Percentiles rank a stretch among this genome's conserved stretches.
phyloP scores from a whole-genome alignment of 2,888 invertebrate genomes.

The Bembecia ichneumoniformis region DNA sequence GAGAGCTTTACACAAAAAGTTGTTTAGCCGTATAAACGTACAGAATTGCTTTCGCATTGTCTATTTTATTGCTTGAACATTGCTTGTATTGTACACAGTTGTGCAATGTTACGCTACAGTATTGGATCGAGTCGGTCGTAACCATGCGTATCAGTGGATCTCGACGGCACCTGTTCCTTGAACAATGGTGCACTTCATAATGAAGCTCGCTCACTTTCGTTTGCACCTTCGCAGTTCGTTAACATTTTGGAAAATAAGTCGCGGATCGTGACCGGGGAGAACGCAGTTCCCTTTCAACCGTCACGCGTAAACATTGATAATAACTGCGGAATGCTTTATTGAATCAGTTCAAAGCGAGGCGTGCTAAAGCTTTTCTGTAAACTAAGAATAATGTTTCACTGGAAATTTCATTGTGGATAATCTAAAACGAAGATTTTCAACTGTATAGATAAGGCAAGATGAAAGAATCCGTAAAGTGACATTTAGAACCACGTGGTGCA shows the following conservation, averaged over 20 bases:
- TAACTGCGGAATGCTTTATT: neutral
- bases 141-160: conserved; percentile 21
- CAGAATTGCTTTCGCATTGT: too few relatives aligned
- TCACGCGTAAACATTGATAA: conserved; percentile 31
- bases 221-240: conserved; percentile 40
- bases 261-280: conserved; percentile 52
- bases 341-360: too few relatives aligned
- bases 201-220: conserved; percentile 44
- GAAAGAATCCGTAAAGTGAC: too few relatives aligned
- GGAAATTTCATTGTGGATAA: too few relatives aligned
- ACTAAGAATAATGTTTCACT: too few relatives aligned
- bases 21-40: too few relatives aligned
- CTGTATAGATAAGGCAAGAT: too few relatives aligned
- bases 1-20: too few relatives aligned
- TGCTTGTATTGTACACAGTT: neutral
- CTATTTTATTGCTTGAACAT: too few relatives aligned
- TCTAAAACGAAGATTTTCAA: too few relatives aligned
- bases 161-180: conserved; percentile 45
- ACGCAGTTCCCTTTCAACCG: conserved; percentile 49
- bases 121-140: neutral
- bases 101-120: neutral
- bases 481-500: too few relatives aligned
- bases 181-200: conserved; percentile 36
- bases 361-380: too few relatives aligned
- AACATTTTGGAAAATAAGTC: conserved; percentile 56